phyloP scores from a whole-genome alignment of 1,140 invertebrate genomes.

The Drosophila pseudoobscura region DNA sequence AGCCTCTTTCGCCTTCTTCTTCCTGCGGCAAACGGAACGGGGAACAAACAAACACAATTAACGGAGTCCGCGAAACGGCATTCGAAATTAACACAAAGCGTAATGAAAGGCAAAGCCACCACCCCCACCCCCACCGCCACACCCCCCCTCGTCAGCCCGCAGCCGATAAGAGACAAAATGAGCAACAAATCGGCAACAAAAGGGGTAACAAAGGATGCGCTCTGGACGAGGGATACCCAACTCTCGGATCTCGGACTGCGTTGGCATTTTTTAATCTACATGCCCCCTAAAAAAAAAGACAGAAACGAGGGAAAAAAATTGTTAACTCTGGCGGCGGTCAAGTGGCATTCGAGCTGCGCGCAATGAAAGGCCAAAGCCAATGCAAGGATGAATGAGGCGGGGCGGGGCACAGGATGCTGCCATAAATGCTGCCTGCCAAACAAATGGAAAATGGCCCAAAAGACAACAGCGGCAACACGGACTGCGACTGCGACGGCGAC shows the following conservation, averaged over 20 bases:
- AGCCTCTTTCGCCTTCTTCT: constrained; percentile 55
- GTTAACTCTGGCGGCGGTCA: constrained; percentile 64
- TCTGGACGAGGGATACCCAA: constrained; percentile 37
- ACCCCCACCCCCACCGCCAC: no score
- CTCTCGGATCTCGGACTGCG: constrained; percentile 30
- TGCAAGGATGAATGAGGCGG: constrained; percentile 58
- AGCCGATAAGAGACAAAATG: constrained; percentile 74
- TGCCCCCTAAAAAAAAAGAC: constrained; percentile 37
- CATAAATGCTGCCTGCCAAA: constrained; percentile 76
- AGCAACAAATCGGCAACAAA: constrained; percentile 71
- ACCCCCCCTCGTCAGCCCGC: no score
- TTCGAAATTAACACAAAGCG: constrained; percentile 78
- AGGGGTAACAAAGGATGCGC: constrained; percentile 56
- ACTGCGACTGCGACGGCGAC: neutral
- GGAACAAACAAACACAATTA: constrained; percentile 73
- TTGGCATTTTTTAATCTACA: constrained; percentile 71
- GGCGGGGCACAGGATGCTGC: constrained; percentile 56
- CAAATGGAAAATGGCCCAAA: constrained; percentile 48
- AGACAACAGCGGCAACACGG: constrained; percentile 44
- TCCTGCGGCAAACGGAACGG: constrained; percentile 30
- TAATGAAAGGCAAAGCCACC: constrained; percentile 64
- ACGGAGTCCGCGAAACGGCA: constrained; percentile 43
- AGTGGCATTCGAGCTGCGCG: constrained; percentile 54
- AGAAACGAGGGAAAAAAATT: constrained; percentile 34
- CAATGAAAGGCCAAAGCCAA: constrained; percentile 42